Evolutionary conservation across 2,797 vertebrate genomes (phyloP).

Genomic region (Pangasius djambal): DNA sequence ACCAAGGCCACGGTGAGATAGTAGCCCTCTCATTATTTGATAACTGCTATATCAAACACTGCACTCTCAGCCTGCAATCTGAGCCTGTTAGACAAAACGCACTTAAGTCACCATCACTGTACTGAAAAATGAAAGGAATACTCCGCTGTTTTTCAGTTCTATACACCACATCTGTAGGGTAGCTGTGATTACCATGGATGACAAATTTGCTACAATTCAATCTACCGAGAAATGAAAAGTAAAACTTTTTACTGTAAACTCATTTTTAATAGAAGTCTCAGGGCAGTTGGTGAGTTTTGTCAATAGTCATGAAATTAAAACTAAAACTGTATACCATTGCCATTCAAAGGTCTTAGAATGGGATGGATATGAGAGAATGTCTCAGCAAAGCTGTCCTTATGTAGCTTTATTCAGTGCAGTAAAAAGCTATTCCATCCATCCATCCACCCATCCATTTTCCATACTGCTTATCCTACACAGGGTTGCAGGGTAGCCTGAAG

Average conservation of each 20-base stretch:
- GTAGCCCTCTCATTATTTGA: conserved; percentile 18
- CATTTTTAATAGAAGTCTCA: background rate
- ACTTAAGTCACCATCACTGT: background rate
- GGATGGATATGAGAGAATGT: background rate
- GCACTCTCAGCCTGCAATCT: background rate
- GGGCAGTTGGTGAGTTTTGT: too few species aligned
- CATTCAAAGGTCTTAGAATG: too few species aligned
- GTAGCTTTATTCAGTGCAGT: background rate
- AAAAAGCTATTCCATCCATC: background rate
- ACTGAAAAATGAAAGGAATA: background rate
- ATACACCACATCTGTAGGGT: background rate
- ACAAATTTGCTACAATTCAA: background rate
- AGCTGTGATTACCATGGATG: background rate
- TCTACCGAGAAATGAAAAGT: background rate
- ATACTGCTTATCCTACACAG: too few species aligned
- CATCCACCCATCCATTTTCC: too few species aligned
- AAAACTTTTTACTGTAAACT: background rate
- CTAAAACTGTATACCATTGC: background rate
- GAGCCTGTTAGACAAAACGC: background rate
- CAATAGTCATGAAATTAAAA: background rate
- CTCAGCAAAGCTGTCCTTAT: background rate
- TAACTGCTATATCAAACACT: conserved; percentile 25
- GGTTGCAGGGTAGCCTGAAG: too few species aligned
- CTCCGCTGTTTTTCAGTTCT: too few species aligned
- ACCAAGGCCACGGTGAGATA: conserved; percentile 84